Base-by-base conservation (phyloP, 2,888 invertebrate genomes). In the Rhabditophanes sp. region DNA sequence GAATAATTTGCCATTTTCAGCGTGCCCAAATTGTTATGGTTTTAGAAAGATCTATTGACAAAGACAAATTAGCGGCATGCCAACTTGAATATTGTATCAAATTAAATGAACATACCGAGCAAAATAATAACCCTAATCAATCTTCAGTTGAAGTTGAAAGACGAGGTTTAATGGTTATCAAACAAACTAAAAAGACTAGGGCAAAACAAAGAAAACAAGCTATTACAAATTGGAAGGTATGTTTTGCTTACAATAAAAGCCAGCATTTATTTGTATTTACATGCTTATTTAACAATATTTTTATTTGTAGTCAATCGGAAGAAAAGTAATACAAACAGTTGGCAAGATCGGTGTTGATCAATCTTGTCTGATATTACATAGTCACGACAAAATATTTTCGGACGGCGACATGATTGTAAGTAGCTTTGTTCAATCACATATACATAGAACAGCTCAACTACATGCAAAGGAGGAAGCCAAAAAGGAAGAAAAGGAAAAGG, bases 1-100 rank as follows among this genome's bases (percentile, higher is more conserved):
- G 14, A 3, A 16, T 3, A 4, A 26, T 36, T 15, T 1, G 15
- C 17, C 21, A 4, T 20, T 37, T 58, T 29, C 49, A 88, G 81
- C 96, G 93, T 85, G 93, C 93, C 0, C 90, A 93, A 71, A 90
- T 93, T 49, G 87, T 96, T 3, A 85, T 96, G 15, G 82, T 88
- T 0, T 66, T 96, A 53, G 96, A 96, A 66, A 72, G 90, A 21
- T 85, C 88, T 0, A 82, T 90, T 27, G 80, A 82, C 0, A 80
- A 82, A 65, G 75, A 80, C 28, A 81, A 85, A 59, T 80, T 87
- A 2, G 81, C 84, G 58, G 77, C 79, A 48, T 87, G 83, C 68
- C 74, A 93, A 25, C 79, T 85, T 67, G 82, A 85, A 56, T 96
- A 96, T 69, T 87, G 87, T 30, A 87, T 93, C 56, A 82, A 81